Percentiles rank a stretch among this genome's conserved stretches.
Evolutionary conservation across 2,797 vertebrate genomes (phyloP).

Genomic region (Hyperoplus immaculatus): DNA sequence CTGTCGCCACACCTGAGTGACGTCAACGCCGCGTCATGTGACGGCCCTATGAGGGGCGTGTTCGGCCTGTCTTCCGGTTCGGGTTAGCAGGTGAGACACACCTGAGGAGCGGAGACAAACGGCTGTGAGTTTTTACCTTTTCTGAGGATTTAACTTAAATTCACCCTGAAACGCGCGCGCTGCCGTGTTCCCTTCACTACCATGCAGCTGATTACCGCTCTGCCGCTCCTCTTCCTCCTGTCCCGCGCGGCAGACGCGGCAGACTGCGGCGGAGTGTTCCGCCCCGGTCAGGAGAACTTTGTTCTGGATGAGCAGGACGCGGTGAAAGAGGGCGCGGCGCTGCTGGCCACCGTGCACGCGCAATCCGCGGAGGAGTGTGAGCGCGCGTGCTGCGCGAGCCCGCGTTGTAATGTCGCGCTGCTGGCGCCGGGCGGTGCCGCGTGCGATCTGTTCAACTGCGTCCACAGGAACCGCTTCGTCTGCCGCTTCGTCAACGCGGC

Average conservation of each 20-base stretch:
- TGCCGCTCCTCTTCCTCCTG: not conserved
- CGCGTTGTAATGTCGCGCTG: conserved; percentile 89
- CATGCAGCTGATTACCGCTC: not conserved
- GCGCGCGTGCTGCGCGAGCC: conserved; percentile 83
- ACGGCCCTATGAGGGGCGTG: conserved; percentile 10
- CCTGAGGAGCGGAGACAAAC: conserved; percentile 7
- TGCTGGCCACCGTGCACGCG: conserved; percentile 79
- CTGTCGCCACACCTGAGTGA: conserved; percentile 51
- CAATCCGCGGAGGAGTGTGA: conserved; percentile 78
- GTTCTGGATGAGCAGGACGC: conserved; percentile 88
- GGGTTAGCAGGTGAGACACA: conserved; percentile 54
- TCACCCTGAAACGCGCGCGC: too few relatives aligned
- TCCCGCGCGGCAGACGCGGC: conserved; percentile 23
- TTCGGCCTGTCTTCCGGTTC: conserved; percentile 37
- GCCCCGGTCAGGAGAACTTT: conserved; percentile 45
- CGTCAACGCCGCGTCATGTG: conserved; percentile 20
- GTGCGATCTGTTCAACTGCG: conserved; percentile 91
- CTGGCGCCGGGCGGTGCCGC: conserved; percentile 70
- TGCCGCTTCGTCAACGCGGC: conserved; percentile 89
- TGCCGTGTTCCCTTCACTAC: not conserved
- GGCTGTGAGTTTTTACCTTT: too few relatives aligned
- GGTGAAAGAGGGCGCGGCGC: conserved; percentile 87
- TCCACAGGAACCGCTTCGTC: conserved; percentile 88
- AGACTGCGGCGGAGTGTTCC: conserved; percentile 6
- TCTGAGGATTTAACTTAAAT: too few relatives aligned